Base-by-base conservation (phyloP, 2,797 vertebrate species). In the Gymnodraco acuticeps region DNA sequence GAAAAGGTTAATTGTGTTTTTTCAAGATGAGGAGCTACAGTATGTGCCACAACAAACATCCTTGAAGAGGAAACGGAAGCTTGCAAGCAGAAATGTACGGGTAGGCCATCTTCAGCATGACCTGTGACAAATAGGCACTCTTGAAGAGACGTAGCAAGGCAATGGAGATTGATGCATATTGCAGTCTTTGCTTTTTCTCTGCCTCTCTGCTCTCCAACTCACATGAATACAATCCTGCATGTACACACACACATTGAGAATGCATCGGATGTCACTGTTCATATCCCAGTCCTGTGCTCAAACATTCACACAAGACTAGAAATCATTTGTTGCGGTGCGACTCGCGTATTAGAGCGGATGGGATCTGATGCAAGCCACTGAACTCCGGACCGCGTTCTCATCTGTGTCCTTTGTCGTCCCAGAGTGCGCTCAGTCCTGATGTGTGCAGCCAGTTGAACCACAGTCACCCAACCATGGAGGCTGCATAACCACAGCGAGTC, bases 401-500 rank as follows among this genome's bases (percentile, higher is more conserved):
- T 86, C 73, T 70, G 75, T 81, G 82, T 81, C 86, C 81, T 70
- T 69, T 70, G 83, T 72, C 41, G 63, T 85, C 85, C 81, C 81
- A 46, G 12, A 79, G 75, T 31, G 15, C 20, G 3, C 42, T 70
- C 61, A 1, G 75, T 77, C 79, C 85, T 87, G 86, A 90, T 84
- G 84, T 80, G 90, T 92, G 89, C 88, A 89, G 86, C 78, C 81
- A 81, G 70, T 80, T 82, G 85, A 88, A 83, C 42, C 17, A 65
- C 50, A 50, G 10, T 20, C 82, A 59, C 78, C 89, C 74, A 77
- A 72, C 70, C 88, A 62, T 31, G 4, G 73, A 50, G n/a, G 61
- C 80, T 77, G 81, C 69, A 64, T 64, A 67, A 78, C 80, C 77
- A 61, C 62, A 72, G 73, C 70, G 3, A 70, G 65, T 83, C 5